Percentiles rank a stretch among this genome's conserved stretches.
phyloP scores from a whole-genome alignment of 2,888 invertebrate genomes.

The Acanthosoma haemorrhoidale region DNA sequence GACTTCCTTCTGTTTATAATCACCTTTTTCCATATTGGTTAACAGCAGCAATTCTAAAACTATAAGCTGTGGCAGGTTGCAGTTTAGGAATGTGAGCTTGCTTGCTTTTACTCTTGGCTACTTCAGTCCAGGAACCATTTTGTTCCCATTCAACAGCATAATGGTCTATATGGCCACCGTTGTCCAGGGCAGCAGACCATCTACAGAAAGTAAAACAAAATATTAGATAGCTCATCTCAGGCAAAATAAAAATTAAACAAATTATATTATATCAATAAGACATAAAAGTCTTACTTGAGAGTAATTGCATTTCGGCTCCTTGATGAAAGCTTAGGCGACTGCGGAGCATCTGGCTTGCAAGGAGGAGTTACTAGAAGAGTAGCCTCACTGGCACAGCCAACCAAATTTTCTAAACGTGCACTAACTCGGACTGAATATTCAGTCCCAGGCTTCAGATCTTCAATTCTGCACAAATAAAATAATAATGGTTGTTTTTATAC shows the following conservation, averaged over 20 bases:
- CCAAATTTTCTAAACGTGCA: constrained; percentile 67
- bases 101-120: constrained; percentile 65
- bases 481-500: neutral
- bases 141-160: constrained; percentile 75
- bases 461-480: constrained; percentile 52
- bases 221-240: neutral
- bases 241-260: too few relatives aligned
- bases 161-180: constrained; percentile 70
- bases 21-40: constrained; percentile 69
- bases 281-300: constrained; percentile 38
- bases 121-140: constrained; percentile 63
- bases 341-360: constrained; percentile 72
- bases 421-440: constrained; percentile 78
- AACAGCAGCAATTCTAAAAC: constrained; percentile 75
- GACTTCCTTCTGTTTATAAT: too few relatives aligned
- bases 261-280: neutral
- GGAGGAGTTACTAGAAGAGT: constrained; percentile 73
- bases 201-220: too few relatives aligned
- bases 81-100: constrained; percentile 71
- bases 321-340: constrained; percentile 64
- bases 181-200: constrained; percentile 68
- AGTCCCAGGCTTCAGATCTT: constrained; percentile 80
- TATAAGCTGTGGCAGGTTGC: constrained; percentile 71
- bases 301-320: constrained; percentile 63
- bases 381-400: constrained; percentile 72